A percentile compares a stretch with the other conserved stretches of the same genome.
Conservation (phyloP, 2,113 vertebrate species). For the Theropithecus gelada region DNA sequence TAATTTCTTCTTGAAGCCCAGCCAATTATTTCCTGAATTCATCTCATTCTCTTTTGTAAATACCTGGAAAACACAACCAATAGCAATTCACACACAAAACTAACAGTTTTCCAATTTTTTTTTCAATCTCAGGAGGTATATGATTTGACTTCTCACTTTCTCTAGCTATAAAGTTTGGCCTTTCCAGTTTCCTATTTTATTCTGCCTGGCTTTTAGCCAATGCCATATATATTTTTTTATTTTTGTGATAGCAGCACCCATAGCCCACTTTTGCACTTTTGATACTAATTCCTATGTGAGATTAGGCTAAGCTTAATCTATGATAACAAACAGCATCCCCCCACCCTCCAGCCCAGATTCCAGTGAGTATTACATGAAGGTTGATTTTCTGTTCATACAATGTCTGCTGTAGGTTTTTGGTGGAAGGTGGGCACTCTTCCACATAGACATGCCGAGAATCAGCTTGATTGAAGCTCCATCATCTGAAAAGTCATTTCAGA, state of each 20-base stretch:
- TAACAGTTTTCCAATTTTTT: background rate
- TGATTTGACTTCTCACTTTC: background rate
- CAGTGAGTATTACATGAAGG: background rate
- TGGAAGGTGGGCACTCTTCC: background rate
- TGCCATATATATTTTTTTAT: background rate
- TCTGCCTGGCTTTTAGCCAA: background rate
- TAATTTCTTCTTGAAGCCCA: background rate
- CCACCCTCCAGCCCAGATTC: background rate
- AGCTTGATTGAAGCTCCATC: background rate
- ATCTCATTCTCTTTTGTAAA: background rate
- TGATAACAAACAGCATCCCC: background rate
- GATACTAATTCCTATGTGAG: background rate
- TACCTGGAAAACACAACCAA: background rate
- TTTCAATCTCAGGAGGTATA: background rate
- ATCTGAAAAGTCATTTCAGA: background rate
- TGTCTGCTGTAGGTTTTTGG: background rate
- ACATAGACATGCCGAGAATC: background rate
- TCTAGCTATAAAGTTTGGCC: background rate
- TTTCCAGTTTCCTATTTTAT: background rate
- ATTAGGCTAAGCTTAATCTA: background rate
- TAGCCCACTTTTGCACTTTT: background rate
- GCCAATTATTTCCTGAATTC: background rate
- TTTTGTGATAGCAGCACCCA: background rate
- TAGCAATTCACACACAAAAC: background rate
- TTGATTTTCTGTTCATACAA: background rate